phyloP scores from a whole-genome alignment of 2,797 vertebrate genomes.

The Sternarchorhynchus goeldii region DNA sequence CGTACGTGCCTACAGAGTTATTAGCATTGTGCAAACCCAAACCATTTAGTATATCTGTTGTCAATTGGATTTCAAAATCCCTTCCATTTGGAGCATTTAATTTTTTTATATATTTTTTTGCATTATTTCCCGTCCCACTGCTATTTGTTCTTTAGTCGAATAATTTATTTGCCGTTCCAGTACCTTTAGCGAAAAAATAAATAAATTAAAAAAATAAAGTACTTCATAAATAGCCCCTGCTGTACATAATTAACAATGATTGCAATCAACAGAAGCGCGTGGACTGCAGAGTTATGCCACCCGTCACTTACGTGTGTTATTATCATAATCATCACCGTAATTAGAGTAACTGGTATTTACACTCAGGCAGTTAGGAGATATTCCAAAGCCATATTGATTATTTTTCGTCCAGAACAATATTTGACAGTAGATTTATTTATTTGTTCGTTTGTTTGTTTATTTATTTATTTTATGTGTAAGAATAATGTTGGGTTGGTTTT shows the following conservation, averaged over 20 bases:
- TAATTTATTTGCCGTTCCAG: constrained; percentile 25
- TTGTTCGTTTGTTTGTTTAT: too few species aligned
- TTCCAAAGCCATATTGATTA: constrained; percentile 24
- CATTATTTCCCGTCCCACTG: background rate
- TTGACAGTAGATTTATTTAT: background rate
- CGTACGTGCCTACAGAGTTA: background rate
- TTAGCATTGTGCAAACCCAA: background rate
- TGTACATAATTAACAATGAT: constrained; percentile 74
- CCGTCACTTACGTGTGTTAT: constrained; percentile 76
- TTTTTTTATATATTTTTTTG: background rate
- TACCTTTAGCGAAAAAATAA: constrained; percentile 13
- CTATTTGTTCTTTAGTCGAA: constrained; percentile 10
- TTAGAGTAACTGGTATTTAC: constrained; percentile 67
- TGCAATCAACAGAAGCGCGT: constrained; percentile 73
- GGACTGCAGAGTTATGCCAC: constrained; percentile 65
- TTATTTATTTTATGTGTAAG: background rate
- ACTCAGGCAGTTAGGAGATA: constrained; percentile 54
- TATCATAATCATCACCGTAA: constrained; percentile 76
- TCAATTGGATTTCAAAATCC: constrained; percentile 6
- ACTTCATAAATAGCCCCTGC: constrained; percentile 38
- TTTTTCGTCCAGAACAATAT: background rate
- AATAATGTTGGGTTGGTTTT: background rate
- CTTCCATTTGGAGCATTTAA: background rate
- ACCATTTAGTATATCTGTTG: background rate
- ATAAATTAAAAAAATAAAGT: constrained; percentile 8